Conservation (phyloP, 2,113 vertebrate species). For the Elephas maximus region DNA sequence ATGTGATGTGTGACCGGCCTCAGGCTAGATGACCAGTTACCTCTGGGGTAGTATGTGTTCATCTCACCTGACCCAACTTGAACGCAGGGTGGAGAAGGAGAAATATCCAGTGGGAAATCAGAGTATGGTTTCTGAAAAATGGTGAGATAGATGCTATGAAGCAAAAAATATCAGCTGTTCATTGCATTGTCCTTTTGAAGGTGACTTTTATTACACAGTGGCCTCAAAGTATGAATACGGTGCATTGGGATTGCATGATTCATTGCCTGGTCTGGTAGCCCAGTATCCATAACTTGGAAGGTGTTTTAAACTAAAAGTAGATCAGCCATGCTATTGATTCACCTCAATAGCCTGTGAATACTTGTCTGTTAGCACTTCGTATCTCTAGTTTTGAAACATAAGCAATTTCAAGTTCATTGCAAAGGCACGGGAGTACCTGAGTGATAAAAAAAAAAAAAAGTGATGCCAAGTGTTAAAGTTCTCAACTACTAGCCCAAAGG, state of each 20-base stretch:
- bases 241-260: neutral
- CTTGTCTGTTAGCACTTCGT: neutral
- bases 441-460: too few relatives aligned
- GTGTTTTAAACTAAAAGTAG: slow-evolving; percentile 47
- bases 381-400: neutral
- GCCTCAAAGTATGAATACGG: neutral
- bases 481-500: neutral
- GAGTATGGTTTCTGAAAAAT: neutral
- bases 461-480: neutral
- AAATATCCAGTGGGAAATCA: neutral
- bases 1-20: neutral
- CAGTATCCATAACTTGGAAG: neutral
- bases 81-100: neutral
- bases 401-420: neutral
- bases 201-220: neutral
- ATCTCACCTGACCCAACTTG: neutral
- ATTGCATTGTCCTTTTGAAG: neutral
- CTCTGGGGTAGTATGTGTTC: neutral
- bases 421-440: neutral
- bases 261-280: neutral
- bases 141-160: neutral
- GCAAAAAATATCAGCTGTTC: neutral
- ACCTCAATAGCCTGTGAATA: neutral
- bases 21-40: neutral
- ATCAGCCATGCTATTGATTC: neutral